Evolutionary conservation across 2,113 vertebrate genomes (phyloP), one percentile per base, ranked within the genome.

Genomic region (Corythoichthys haematopterus): DNA sequence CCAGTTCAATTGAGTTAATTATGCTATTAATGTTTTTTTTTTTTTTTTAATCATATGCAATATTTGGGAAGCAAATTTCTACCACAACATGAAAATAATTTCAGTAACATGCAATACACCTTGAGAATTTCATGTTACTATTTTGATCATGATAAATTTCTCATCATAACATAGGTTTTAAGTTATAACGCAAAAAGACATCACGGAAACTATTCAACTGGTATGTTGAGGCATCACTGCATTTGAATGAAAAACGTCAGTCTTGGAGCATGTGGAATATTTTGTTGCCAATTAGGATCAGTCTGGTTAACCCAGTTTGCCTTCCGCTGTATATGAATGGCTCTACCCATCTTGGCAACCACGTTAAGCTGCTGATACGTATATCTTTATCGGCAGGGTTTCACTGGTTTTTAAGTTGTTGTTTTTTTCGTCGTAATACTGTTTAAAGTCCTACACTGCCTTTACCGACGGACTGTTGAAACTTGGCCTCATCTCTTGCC

Each of bases 251-350:
- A 85, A 72, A n/a, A 70, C 67, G 77, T 80, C 59, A 40, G 15
- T 28, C 20, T 28, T 28, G 4, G 16, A 62, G 80, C 40, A 35
- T 55, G 76, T 80, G 71, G 74, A 80, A 20, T 66, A 2, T 78
- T 80, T 82, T 28, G 71, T 66, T 76, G 76, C 38, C 1, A 72
- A 78, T 66, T 58, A 71, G 70, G 83, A 76, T 70, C 72, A 3
- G 5, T 43, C 63, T 38, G 61, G 78, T 63, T 62, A 79, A 84
- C 86, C 84, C 57, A 65, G 76, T 85, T 86, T 83, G 87, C 81
- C 83, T 89, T 87, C 84, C 79, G 69, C 69, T 84, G 79, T 85
- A 74, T 66, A 64, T 82, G 77, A 76, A 74, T 46, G 28, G 60
- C 60, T 20, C 60, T 62, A 37, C 56, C 36, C 56, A 4, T 36